Base-by-base conservation (phyloP, 2,888 invertebrate genomes). In the Coremacera marginata region DNA sequence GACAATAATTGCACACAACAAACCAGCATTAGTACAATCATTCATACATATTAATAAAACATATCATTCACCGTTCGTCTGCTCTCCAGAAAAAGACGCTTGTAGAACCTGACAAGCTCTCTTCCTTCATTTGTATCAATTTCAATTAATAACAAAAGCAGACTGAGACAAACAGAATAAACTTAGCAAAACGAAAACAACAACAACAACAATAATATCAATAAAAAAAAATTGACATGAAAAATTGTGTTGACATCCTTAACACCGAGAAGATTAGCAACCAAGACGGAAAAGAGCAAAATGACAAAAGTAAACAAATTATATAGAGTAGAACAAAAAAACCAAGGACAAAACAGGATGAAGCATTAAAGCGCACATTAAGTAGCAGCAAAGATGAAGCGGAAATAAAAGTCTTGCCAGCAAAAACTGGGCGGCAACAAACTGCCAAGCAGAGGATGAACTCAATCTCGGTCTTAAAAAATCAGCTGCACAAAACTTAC, bases 51-150 rank as follows among this genome's bases (percentile, higher is more conserved):
- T 44, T 14, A 11, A 11, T 14, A 44, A 14, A 3, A 2, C 44
- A 11, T 44, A 7, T 14, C 11, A 44, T 44, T 44, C 3, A 44
- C 44, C 11, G 2, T 11, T 14, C 27, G 14, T 31, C 4, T 19
- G 27, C 27, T 60, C 22, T 27, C 4, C 22, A 27, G 25, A 60
- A 27, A 0, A 3, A 22, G n/a, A 60, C 3, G 19, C 11, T 60
- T 25, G 5, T 55, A 3, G 7, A 55, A 55, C 65, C 65, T 75
- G 67, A 75, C 55, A 37, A n/a, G 55, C 67, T 67, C 67, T 67
- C 22, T 57, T 67, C 37, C 34, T 55, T 60, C 49, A 76, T 70
- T 76, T 76, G 62, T 44, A 70, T 76, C 75, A 76, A 70, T 76
- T 76, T 70, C 70, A 76, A 76, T 76, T 76, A 76, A 51, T 27